These are phyloP conservation scores for Drosophila lini DNA, from an alignment of 1,140 invertebrate genomes.

Conservation along the genomic window DNA sequence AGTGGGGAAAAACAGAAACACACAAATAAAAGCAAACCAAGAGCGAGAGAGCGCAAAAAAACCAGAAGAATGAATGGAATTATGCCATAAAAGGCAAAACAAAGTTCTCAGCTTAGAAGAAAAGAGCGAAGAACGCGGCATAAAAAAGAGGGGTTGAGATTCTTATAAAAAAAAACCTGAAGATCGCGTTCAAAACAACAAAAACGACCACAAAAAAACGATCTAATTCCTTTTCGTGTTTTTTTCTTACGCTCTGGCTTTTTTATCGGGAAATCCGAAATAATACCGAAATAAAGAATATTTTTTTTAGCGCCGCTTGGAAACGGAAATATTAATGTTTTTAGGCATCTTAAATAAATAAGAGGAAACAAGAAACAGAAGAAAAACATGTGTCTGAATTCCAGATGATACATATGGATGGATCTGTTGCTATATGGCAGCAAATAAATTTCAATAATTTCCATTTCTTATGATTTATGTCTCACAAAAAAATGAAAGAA, in stretches of 20 bases:
- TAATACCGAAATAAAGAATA: constrained; percentile 40
- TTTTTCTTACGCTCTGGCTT: constrained; percentile 3
- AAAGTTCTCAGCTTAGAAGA: constrained; percentile 30
- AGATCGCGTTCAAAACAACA: constrained; percentile 45
- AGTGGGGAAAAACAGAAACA: constrained; percentile 36
- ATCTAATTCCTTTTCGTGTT: constrained; percentile 41
- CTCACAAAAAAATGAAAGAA: not conserved
- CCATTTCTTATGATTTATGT: constrained; percentile 33
- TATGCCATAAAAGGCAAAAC: constrained; percentile 62
- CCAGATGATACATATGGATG: constrained; percentile 13
- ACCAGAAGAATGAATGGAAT: constrained; percentile 51
- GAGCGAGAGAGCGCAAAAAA: constrained; percentile 30
- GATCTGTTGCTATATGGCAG: constrained; percentile 29
- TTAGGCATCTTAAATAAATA: constrained; percentile 36
- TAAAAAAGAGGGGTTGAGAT: constrained; percentile 12
- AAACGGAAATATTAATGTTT: constrained; percentile 55
- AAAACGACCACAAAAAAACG: constrained; percentile 28
- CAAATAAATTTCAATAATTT: constrained; percentile 61
- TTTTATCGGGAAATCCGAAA: constrained; percentile 10
- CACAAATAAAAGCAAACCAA: constrained; percentile 25
- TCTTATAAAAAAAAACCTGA: constrained; percentile 11
- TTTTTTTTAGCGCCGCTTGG: constrained; percentile 27
- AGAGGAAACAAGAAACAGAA: constrained; percentile 6
- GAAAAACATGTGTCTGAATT: constrained; percentile 24
- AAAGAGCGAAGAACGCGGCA: constrained; percentile 3